Base-by-base conservation (phyloP, 2,797 vertebrate genomes). In the Pangasius macronema region DNA sequence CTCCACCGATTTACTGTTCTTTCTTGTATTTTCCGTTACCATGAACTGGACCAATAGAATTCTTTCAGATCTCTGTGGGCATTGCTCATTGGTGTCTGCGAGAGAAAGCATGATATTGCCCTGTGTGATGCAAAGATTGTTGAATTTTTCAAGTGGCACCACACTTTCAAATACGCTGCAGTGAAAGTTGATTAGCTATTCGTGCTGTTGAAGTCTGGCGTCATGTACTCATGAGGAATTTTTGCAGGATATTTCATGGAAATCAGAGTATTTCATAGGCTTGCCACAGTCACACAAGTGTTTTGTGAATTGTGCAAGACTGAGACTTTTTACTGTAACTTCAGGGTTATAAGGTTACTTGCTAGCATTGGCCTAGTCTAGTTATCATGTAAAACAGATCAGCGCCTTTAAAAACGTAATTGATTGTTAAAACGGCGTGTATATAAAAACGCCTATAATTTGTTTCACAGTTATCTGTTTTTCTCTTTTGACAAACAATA, bases 111-210 rank as follows among this genome's bases (percentile, higher is more conserved):
- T 53, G 80, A 85, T 88, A 85, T 91, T 91, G 90, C 87, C 83
- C 77, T 63, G 82, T 89, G 88, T 91, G 90, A 91, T 91, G 90
- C 88, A 91, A 91, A 89, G 79, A 89, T 89, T 91, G 88, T 87
- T 84, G 85, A 77, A 88, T 68, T 83, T 68, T 83, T 83, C 82
- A 53, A 83, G 82, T 46, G 9, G 16, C 82, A 13, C 20, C 83
- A 27, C 49, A 46, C 72, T 55, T 83, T 87, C 83, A 84, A 65
- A 77, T 61, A 59, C 57, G n/a, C 13, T 20, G 59, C 75, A 76
- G 87, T 33, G 18, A 87, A 80, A 79, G 73, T 84, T 83, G 63
- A 83, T 83, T 68, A 83, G 82, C 82, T 68, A 53, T 83, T 70
- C 30, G 63, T 36, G 63, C 63, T 53, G 82, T 70, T 83, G 82